Evolutionary conservation across 2,113 vertebrate species (phyloP).

Genomic region (Osmerus eperlanus): DNA sequence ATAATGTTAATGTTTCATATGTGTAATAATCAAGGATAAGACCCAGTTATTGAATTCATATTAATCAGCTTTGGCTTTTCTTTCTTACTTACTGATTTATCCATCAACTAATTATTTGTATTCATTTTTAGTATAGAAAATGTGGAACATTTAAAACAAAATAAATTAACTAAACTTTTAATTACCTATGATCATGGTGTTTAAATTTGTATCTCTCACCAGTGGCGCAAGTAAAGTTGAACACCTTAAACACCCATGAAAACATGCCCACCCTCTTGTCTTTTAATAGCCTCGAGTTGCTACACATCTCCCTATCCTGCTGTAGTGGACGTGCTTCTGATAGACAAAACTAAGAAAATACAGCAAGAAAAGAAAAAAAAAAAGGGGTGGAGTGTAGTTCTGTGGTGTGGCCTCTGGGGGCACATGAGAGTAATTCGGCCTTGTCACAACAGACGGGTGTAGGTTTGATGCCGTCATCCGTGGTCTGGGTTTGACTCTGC

Average conservation of each 20-base stretch:
- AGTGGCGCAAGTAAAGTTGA: slow-evolving; percentile 51
- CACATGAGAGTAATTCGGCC: slow-evolving; percentile 47
- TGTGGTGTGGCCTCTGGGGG: slow-evolving; percentile 52
- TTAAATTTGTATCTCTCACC: slow-evolving; percentile 59
- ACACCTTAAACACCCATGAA: slow-evolving; percentile 41
- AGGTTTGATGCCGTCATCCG: slow-evolving; percentile 38
- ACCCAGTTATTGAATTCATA: slow-evolving; percentile 78
- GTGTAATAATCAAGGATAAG: slow-evolving; percentile 71
- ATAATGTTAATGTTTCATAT: slow-evolving; percentile 78
- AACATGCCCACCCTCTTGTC: slow-evolving; percentile 33
- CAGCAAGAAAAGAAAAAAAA: slow-evolving; percentile 35
- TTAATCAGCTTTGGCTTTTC: slow-evolving; percentile 89
- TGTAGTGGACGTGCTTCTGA: slow-evolving; percentile 54
- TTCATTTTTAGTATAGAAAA: slow-evolving; percentile 84
- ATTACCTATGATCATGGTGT: slow-evolving; percentile 80
- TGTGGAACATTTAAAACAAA: slow-evolving; percentile 85
- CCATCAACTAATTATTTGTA: slow-evolving; percentile 69
- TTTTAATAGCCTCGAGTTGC: slow-evolving; percentile 36
- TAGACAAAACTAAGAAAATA: slow-evolving; percentile 49
- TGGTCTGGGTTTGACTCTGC: slow-evolving; percentile 40
- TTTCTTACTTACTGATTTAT: slow-evolving; percentile 33
- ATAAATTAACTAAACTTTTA: slow-evolving; percentile 83
- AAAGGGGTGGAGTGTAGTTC: slow-evolving; percentile 63
- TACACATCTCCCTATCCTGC: slow-evolving; percentile 25
- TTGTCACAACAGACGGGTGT: slow-evolving; percentile 38